Base-by-base conservation (phyloP, 2,888 invertebrate species). In the Papilio gigon region DNA sequence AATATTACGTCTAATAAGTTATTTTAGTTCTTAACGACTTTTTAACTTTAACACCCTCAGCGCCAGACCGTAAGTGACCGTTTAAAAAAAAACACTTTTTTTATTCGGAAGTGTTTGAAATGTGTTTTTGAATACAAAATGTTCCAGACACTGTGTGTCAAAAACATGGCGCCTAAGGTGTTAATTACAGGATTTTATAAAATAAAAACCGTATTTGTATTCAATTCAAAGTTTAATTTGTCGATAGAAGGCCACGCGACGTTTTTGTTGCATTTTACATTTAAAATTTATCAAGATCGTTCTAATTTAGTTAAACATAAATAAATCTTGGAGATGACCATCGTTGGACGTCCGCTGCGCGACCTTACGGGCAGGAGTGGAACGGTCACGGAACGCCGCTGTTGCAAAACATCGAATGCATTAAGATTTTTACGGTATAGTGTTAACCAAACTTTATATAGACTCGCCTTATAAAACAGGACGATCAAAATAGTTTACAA, bases 301-400 rank as follows among this genome's bases (percentile, higher is more conserved):
- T 56, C 30, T 27, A 53, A 5, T 56, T 56, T 56, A 30, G 9
- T 27, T 56, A 30, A 30, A 30, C 30, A 56, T 30, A 50, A n/a
- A 50, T 58, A 14, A 37, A 37, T 61, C 67, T 67, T 61, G n/a
- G 33, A 50, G 62, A 62, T 67, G 67, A 50, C 60, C 66, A 60
- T 59, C 44, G 60, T 27, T 60, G 60, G 60, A 53, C 50, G 66
- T 61, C 66, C 30, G 66, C 50, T 37, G 44, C 12, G 67, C 47
- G 67, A 67, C 67, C 67, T 67, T 53, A 50, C n/a, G 33, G 35
- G 22, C 67, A 53, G 42, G 30, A 33, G 67, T 44, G 62, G 67
- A 67, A 67, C 67, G 67, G 67, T 67, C 67, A 67, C 67, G 67
- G 67, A 42, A 61, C 37, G 61, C 22, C 17, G 50, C 37, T 61